Evolutionary conservation across 2,797 vertebrate genomes (phyloP).

Genomic region (Sparidentex hasta): DNA sequence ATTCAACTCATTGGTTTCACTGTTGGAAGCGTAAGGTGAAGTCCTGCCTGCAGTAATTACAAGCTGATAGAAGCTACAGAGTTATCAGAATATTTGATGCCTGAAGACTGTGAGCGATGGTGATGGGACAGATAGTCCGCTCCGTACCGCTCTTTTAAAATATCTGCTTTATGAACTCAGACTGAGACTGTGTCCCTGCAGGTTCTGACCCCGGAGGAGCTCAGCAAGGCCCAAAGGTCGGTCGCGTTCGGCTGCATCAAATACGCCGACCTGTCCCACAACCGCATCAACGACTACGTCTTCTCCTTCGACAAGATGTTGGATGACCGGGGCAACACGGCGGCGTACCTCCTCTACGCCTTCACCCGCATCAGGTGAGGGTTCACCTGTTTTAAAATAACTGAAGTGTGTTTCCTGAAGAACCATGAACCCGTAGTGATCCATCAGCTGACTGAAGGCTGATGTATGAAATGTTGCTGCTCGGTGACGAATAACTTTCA

Average conservation of each 20-base stretch:
- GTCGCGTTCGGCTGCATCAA: slow-evolving; percentile 97
- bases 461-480: no score
- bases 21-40: slow-evolving; percentile 24
- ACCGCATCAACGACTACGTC: slow-evolving; percentile 96
- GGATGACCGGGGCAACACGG: slow-evolving; percentile 97
- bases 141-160: neutral
- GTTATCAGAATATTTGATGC: slow-evolving; percentile 37
- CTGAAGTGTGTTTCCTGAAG: neutral
- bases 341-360: slow-evolving; percentile 96
- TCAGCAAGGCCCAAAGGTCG: slow-evolving; percentile 90
- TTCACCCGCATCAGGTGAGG: slow-evolving; percentile 95
- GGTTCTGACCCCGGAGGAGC: slow-evolving; percentile 92
- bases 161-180: slow-evolving; percentile 1
- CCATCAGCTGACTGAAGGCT: no score
- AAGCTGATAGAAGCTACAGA: slow-evolving; percentile 32
- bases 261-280: slow-evolving; percentile 97
- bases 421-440: no score
- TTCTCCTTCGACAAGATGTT: slow-evolving; percentile 99
- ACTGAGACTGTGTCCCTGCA: slow-evolving; percentile 59
- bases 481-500: no score
- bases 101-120: neutral
- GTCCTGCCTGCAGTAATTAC: slow-evolving; percentile 34
- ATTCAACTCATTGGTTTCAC: slow-evolving; percentile 35
- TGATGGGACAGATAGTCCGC: neutral
- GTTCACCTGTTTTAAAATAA: accelerated